Percentiles rank a stretch among this genome's conserved stretches.
Evolutionary conservation across 2,888 invertebrate genomes (phyloP).

Genomic region (Drosophila acutilabella): DNA sequence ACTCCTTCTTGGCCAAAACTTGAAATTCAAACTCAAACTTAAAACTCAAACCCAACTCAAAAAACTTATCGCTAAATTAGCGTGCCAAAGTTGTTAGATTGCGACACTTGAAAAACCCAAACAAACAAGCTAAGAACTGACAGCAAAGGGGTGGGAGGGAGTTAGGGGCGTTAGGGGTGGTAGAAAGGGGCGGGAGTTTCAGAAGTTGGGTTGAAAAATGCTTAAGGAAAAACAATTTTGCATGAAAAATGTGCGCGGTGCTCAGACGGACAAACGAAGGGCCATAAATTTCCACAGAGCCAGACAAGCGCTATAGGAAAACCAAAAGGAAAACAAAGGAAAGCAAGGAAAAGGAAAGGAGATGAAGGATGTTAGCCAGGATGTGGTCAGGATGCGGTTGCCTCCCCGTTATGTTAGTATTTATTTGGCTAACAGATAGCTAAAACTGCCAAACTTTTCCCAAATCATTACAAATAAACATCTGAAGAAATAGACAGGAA

Average conservation of each 20-base stretch:
- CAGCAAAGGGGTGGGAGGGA: neutral
- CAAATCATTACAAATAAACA: neutral
- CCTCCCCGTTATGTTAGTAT: slow-evolving; percentile 17
- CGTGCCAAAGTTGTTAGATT: slow-evolving; percentile 60
- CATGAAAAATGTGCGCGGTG: slow-evolving; percentile 76
- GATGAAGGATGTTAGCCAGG: slow-evolving; percentile 19
- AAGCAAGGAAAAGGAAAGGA: neutral
- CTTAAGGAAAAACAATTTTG: slow-evolving; percentile 64
- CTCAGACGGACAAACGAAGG: slow-evolving; percentile 66
- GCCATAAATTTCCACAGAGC: slow-evolving; percentile 71
- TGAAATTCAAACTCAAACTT: slow-evolving; percentile 26
- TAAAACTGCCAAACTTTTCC: slow-evolving; percentile 10
- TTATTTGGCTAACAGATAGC: slow-evolving; percentile 16
- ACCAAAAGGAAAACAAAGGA: slow-evolving; percentile 10
- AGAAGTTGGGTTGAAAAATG: slow-evolving; percentile 37
- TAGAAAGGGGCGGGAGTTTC: neutral
- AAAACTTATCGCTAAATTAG: slow-evolving; percentile 70
- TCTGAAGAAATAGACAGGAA: neutral
- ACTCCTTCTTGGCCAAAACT: neutral
- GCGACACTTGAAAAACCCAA: slow-evolving; percentile 53
- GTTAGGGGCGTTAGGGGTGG: neutral
- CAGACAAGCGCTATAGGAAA: slow-evolving; percentile 37
- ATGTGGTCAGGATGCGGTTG: slow-evolving; percentile 35
- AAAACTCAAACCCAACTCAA: slow-evolving; percentile 48
- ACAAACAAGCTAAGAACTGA: slow-evolving; percentile 33